Conservation (phyloP, 2,113 vertebrate genomes). For the Ursus arctos region DNA sequence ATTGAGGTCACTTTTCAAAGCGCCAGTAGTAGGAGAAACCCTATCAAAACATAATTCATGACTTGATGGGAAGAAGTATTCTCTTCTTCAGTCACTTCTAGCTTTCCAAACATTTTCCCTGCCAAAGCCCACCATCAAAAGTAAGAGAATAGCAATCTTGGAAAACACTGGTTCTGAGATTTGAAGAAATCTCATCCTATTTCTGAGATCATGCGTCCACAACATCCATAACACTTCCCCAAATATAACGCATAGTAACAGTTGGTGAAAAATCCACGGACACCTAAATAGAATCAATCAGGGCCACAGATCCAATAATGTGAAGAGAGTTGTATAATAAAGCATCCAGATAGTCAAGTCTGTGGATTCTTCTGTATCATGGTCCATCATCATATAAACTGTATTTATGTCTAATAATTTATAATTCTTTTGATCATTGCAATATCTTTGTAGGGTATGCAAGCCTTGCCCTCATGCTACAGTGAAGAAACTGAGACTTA, state of each 20-base stretch:
- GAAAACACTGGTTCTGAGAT: neutral
- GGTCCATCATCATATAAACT: neutral
- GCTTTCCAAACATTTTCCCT: neutral
- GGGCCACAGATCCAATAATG: neutral
- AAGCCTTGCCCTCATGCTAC: neutral
- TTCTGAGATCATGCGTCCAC: neutral
- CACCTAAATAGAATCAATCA: neutral
- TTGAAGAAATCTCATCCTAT: neutral
- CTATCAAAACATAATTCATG: neutral
- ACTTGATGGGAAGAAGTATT: no score
- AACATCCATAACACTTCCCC: neutral
- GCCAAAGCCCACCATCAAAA: neutral
- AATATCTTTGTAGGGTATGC: neutral
- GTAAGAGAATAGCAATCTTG: neutral
- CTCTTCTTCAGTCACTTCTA: neutral
- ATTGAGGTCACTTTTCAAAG: neutral
- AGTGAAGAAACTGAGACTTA: neutral
- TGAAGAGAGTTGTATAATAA: neutral
- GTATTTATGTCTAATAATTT: neutral
- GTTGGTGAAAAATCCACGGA: rapidly evolving
- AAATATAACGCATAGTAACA: neutral
- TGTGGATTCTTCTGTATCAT: neutral
- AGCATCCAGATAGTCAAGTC: neutral
- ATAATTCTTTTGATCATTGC: neutral
- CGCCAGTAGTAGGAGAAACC: neutral